A percentile compares a stretch with the other conserved stretches of the same genome.
Evolutionary conservation across 1,140 invertebrate genomes (phyloP).

Genomic region (Drosophila kanapiae): DNA sequence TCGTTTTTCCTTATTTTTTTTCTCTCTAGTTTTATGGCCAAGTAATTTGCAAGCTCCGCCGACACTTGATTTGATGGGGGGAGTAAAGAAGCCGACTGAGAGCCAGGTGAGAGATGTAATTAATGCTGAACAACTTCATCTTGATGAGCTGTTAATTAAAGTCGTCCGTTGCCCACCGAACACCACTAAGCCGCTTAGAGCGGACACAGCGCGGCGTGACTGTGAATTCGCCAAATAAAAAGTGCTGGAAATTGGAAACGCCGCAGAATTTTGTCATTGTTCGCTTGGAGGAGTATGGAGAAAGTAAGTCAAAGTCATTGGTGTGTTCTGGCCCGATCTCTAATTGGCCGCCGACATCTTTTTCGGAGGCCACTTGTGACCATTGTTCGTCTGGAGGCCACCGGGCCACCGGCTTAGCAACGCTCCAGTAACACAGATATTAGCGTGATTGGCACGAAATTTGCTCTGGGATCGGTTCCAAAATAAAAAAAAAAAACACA

Average conservation of each 20-base stretch:
- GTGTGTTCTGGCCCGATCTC: slow-evolving; percentile 53
- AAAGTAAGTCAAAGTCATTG: slow-evolving; percentile 70
- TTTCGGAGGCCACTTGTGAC: slow-evolving; percentile 61
- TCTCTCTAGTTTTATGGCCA: slow-evolving; percentile 29
- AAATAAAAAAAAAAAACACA: slow-evolving; percentile 1
- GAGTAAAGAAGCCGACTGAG: slow-evolving; percentile 13
- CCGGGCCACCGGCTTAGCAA: slow-evolving; percentile 63
- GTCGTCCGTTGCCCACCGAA: slow-evolving; percentile 37
- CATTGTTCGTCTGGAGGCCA: slow-evolving; percentile 55
- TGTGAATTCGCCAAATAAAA: slow-evolving; percentile 57
- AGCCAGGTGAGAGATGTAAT: slow-evolving; percentile 53
- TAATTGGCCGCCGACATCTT: slow-evolving; percentile 76
- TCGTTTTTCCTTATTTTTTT: slow-evolving; percentile 50
- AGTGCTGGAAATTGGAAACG: slow-evolving; percentile 34
- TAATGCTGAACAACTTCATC: slow-evolving; percentile 76
- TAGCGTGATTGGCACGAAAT: slow-evolving; percentile 77
- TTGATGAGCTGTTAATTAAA: slow-evolving; percentile 80
- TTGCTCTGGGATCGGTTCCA: slow-evolving; percentile 37
- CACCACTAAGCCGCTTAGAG: slow-evolving; percentile 69
- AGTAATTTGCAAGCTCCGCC: slow-evolving; percentile 42
- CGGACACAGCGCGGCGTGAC: slow-evolving; percentile 53
- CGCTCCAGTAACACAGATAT: slow-evolving; percentile 79
- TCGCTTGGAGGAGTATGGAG: slow-evolving; percentile 30
- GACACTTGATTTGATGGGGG: slow-evolving; percentile 7
- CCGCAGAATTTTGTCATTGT: slow-evolving; percentile 66